These are phyloP conservation scores for Tetragonisca angustula DNA, from an alignment of 2,888 invertebrate genomes.

Conservation along the genomic window DNA sequence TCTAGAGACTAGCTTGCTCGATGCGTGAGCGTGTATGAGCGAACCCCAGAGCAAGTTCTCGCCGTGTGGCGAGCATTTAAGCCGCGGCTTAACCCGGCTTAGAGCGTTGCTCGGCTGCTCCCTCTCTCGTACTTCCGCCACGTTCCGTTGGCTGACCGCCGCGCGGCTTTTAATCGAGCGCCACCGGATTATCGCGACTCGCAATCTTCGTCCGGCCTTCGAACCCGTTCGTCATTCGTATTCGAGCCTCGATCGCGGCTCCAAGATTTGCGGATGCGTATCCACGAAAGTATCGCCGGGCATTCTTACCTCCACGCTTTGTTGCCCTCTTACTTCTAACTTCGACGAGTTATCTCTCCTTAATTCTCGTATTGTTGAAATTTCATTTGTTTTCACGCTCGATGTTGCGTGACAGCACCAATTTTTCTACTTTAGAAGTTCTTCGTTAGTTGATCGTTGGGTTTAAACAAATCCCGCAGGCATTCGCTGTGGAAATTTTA, in stretches of 20 bases:
- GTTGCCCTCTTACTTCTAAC: no score
- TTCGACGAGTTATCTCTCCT: not conserved
- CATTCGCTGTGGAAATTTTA: not conserved
- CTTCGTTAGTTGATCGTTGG: no score
- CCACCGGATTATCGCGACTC: constrained; percentile 60
- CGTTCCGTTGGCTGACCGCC: constrained; percentile 54
- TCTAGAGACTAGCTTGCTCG: constrained; percentile 20
- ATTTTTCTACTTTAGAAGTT: no score
- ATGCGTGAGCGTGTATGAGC: not conserved
- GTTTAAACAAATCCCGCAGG: not conserved
- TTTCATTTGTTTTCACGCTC: not conserved
- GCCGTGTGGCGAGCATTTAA: constrained; percentile 57
- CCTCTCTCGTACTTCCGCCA: constrained; percentile 56
- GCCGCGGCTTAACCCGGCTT: constrained; percentile 64
- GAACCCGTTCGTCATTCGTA: constrained; percentile 47
- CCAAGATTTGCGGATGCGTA: not conserved
- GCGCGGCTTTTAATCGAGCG: constrained; percentile 68
- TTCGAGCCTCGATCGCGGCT: constrained; percentile 14
- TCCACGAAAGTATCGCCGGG: not conserved
- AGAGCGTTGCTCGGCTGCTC: constrained; percentile 51
- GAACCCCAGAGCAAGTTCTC: constrained; percentile 39
- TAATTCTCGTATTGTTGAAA: not conserved
- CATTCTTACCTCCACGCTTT: not conserved
- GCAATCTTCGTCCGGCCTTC: constrained; percentile 50
- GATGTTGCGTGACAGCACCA: no score